A percentile compares a stretch with the other conserved stretches of the same genome.
Evolutionary conservation across 2,113 vertebrate species (phyloP).

Genomic region (Zapus hudsonius): DNA sequence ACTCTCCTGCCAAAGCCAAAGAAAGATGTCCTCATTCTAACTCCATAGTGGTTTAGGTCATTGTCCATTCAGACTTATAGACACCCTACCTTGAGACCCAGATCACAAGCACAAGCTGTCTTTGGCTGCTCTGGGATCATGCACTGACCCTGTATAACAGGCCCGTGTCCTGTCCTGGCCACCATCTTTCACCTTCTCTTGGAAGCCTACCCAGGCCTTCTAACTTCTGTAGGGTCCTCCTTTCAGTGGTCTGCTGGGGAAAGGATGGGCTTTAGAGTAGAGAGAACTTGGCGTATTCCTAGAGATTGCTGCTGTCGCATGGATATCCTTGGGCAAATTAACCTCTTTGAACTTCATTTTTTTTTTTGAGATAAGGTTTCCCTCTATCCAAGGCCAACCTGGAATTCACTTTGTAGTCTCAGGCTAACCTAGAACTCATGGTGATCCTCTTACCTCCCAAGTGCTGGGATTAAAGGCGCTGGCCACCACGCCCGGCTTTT

Average conservation of each 20-base stretch:
- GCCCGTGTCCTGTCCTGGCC: background rate
- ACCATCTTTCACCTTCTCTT: background rate
- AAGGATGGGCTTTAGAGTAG: constrained; percentile 2
- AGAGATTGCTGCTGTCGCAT: background rate
- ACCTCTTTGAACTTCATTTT: background rate
- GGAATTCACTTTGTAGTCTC: too few species aligned
- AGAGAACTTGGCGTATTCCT: background rate
- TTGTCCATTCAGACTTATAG: background rate
- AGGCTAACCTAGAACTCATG: too few species aligned
- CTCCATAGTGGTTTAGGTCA: background rate
- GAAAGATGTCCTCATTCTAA: background rate
- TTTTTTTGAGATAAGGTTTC: too few species aligned
- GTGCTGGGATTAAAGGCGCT: too few species aligned
- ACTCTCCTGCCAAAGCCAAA: background rate
- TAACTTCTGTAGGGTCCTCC: background rate
- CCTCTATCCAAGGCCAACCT: too few species aligned
- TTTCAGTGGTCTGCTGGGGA: background rate
- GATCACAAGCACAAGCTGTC: background rate
- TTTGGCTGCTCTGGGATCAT: background rate
- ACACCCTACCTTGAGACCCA: background rate
- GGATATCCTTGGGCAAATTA: background rate
- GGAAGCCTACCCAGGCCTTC: background rate
- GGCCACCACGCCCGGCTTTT: too few species aligned
- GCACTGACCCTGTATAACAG: background rate
- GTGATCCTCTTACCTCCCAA: too few species aligned